Evolutionary conservation across 2,113 vertebrate genomes (phyloP).

Genomic region (Copsychus sechellarum): DNA sequence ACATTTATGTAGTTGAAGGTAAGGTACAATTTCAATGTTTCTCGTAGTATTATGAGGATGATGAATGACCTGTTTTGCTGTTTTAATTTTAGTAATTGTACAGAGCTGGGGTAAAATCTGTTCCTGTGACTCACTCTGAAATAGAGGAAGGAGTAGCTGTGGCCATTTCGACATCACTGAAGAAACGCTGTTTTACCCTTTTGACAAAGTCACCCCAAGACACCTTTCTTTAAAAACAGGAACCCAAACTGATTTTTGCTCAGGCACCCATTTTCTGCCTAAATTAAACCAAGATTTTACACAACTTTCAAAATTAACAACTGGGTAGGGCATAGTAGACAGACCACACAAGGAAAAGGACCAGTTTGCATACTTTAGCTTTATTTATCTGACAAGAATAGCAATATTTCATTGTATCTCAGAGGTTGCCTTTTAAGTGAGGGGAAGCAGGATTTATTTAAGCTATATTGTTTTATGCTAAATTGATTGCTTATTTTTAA

Average conservation of each 20-base stretch:
- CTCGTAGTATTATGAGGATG: neutral
- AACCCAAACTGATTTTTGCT: neutral
- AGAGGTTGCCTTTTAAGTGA: neutral
- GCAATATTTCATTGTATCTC: neutral
- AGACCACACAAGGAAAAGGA: neutral
- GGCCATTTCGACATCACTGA: neutral
- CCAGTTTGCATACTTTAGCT: neutral
- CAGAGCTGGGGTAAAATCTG: neutral
- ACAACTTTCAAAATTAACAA: neutral
- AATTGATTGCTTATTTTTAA: neutral
- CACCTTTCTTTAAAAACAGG: neutral
- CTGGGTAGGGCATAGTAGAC: neutral
- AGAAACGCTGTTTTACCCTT: neutral
- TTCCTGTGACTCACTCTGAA: neutral
- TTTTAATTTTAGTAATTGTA: neutral
- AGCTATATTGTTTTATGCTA: neutral
- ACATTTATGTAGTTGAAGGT: neutral
- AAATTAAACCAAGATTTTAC: neutral
- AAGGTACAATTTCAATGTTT: neutral
- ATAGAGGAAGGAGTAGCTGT: neutral
- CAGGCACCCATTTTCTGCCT: neutral
- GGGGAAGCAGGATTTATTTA: neutral
- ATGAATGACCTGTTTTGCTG: neutral
- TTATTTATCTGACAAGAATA: neutral
- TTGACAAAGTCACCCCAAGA: neutral